phyloP scores from a whole-genome alignment of 1,140 invertebrate genomes.

The Antheraea pernyi region DNA sequence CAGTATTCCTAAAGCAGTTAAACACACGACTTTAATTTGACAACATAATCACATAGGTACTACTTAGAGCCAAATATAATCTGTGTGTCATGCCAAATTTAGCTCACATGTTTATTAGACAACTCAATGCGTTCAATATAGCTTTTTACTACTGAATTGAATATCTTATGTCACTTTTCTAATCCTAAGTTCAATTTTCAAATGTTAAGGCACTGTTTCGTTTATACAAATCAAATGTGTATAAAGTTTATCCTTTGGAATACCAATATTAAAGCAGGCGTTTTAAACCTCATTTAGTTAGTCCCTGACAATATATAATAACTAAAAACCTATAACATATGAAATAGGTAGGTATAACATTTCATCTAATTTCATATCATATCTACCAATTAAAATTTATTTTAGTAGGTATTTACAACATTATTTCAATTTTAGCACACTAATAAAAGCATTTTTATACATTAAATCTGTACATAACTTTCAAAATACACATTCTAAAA shows the following conservation, averaged over 20 bases:
- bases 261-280: not conserved
- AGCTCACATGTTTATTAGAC: too few species aligned
- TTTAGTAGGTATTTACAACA: too few species aligned
- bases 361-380: not conserved
- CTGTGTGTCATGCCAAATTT: too few species aligned
- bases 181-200: not conserved
- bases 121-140: too few species aligned
- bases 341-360: not conserved
- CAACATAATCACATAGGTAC: too few species aligned
- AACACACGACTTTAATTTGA: too few species aligned
- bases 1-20: too few species aligned
- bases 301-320: too few species aligned
- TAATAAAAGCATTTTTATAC: not conserved
- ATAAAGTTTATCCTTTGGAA: not conserved
- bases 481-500: slow-evolving; percentile 24
- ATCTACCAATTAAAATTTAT: too few species aligned
- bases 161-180: not conserved
- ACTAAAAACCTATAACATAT: not conserved
- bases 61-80: too few species aligned
- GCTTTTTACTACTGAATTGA: not conserved
- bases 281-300: not conserved
- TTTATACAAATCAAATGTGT: not conserved
- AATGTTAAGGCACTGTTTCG: not conserved
- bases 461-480: slow-evolving; percentile 11
- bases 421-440: not conserved